These are phyloP conservation scores for Drosophila biarmipes DNA, from an alignment of 1,140 invertebrate genomes.

Conservation along the genomic window DNA sequence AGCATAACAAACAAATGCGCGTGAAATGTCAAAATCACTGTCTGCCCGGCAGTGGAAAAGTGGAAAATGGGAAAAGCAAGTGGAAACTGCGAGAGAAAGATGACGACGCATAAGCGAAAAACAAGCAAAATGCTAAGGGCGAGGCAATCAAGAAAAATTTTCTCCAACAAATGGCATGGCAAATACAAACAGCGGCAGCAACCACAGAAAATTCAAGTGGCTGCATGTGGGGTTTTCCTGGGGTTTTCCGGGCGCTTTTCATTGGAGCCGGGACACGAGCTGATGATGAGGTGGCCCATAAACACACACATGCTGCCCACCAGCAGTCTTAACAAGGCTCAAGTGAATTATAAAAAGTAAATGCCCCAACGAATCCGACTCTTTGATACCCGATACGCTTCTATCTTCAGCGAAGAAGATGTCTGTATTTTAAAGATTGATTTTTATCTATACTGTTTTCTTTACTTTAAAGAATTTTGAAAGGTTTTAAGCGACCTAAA, in stretches of 20 bases:
- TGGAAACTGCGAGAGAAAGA: constrained; percentile 57
- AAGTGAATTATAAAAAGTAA: constrained; percentile 54
- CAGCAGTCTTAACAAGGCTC: constrained; percentile 49
- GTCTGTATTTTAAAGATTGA: not conserved
- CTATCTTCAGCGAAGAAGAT: not conserved
- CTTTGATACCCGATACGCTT: constrained; percentile 33
- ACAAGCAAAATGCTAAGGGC: constrained; percentile 67
- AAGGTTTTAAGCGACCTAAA: no score
- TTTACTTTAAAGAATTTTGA: no score
- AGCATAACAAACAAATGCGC: constrained; percentile 73
- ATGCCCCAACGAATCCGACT: constrained; percentile 10
- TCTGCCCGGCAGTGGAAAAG: constrained; percentile 16
- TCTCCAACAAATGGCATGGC: constrained; percentile 71
- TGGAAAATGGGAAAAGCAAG: constrained; percentile 10
- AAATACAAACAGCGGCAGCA: constrained; percentile 51
- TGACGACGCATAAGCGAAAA: constrained; percentile 74
- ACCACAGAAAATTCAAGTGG: constrained; percentile 52
- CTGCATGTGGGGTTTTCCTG: constrained; percentile 50
- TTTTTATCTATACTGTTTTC: no score
- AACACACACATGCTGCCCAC: constrained; percentile 30
- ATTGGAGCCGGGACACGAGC: constrained; percentile 7
- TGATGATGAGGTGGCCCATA: constrained; percentile 45
- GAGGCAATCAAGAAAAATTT: constrained; percentile 79
- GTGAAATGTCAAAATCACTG: constrained; percentile 82
- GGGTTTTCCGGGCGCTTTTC: not conserved